Base-by-base conservation (phyloP, 2,797 vertebrate genomes). In the Clarias pachynema region DNA sequence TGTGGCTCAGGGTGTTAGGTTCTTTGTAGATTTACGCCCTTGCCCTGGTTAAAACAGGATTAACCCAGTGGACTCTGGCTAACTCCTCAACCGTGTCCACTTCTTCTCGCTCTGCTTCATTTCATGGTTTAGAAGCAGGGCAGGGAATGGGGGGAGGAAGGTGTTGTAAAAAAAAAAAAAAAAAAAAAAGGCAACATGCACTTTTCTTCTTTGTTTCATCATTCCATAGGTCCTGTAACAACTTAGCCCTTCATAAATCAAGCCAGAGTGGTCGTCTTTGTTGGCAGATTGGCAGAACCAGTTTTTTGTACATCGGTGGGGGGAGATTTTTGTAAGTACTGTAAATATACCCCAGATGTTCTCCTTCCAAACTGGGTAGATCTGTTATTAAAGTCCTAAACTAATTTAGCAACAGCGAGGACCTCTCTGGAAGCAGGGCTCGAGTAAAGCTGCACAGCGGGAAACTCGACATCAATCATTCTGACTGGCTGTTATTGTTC, bases 11-110 rank as follows among this genome's bases (percentile, higher is more conserved):
- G 79, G 62, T 82, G 81, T 79, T 6, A 22, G 83, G 18, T 4
- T 44, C 90, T 90, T 90, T 91, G 88, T 92, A 90, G 90, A 87
- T 88, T 88, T 87, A 74, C 83, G 31, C 84, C 69, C 79, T 53
- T 80, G 84, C 79, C 86, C 83, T 74, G 87, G 91, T 91, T 87
- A 92, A 87, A 86, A 81, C 81, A 83, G 86, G 89, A 91, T 92
- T 91, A 92, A 86, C 86, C 88, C 80, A 44, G 49, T 92, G 91
- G 92, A 93, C 93, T 91, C 89, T 92, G 90, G 90, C 87, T 90
- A 89, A 91, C 91, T 91, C 79, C 68, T 83, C 87, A 57, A 77
- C 85, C 81, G 72, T 62, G 85, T 92, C 89, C 89, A 87, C 72
- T 87, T 85, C 84, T 68, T 72, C 79, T 77, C 15, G 9, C 85